phyloP scores from a whole-genome alignment of 2,888 invertebrate genomes.

The Hyposoter dolosus region DNA sequence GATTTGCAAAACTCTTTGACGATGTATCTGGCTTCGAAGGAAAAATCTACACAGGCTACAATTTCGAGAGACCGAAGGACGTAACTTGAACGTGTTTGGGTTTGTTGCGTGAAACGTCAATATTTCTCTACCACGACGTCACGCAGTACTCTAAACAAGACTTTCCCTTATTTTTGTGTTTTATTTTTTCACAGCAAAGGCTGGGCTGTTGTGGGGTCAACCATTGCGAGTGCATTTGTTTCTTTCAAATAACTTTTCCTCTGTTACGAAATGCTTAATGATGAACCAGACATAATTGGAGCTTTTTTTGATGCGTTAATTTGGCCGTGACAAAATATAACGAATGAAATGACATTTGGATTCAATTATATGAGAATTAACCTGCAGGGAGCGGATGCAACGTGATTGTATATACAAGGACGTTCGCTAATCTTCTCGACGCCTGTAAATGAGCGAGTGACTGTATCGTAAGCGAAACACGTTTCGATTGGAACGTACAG shows the following conservation, averaged over 20 bases:
- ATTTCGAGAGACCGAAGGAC: no score
- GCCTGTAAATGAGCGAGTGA: slow-evolving; percentile 58
- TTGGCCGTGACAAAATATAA: not conserved
- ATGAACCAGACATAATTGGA: not conserved
- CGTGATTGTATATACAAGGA: slow-evolving; percentile 1
- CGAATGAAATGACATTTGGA: not conserved
- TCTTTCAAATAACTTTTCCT: not conserved
- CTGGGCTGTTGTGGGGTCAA: no score
- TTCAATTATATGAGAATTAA: slow-evolving; percentile 20
- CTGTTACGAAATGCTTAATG: not conserved
- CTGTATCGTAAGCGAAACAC: slow-evolving; percentile 45
- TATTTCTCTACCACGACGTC: no score
- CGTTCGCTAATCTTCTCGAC: slow-evolving; percentile 30
- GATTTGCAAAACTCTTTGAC: no score
- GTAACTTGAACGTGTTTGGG: no score
- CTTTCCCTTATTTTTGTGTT: no score
- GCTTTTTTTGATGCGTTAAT: not conserved
- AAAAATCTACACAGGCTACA: no score
- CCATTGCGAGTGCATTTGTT: not conserved
- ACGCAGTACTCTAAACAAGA: no score
- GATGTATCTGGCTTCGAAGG: no score
- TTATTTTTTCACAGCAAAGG: no score
- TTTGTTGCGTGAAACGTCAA: no score
- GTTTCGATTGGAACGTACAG: slow-evolving; percentile 34
- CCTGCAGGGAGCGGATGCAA: not conserved